Conservation (phyloP, 2,888 invertebrate genomes). For the Leptogaster cylindrica region DNA sequence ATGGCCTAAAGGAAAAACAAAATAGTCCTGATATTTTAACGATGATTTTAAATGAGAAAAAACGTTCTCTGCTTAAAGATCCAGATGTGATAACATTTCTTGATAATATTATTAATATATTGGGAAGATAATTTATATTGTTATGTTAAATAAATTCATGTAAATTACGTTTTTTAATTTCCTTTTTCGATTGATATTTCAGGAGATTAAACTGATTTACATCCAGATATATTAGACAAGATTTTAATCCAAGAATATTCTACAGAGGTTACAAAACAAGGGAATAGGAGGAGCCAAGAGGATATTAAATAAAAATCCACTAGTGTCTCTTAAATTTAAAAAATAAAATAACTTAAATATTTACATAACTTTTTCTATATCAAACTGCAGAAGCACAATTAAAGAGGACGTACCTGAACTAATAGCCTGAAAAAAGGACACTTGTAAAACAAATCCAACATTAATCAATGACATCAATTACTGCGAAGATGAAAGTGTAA, state of each 20-base stretch:
- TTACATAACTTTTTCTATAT: slow-evolving; percentile 45
- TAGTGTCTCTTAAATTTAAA: too few relatives aligned
- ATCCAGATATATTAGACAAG: too few relatives aligned
- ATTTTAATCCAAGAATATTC: too few relatives aligned
- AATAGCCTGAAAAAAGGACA: slow-evolving; percentile 55
- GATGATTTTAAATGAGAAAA: slow-evolving; percentile 56
- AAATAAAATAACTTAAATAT: too few relatives aligned
- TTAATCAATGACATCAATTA: too few relatives aligned
- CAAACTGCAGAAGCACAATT: slow-evolving; percentile 61
- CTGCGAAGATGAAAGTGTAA: slow-evolving; percentile 62
- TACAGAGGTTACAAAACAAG: too few relatives aligned
- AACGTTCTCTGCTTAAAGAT: slow-evolving; percentile 55
- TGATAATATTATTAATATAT: slow-evolving; percentile 53
- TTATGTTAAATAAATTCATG: background rate
- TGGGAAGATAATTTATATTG: slow-evolving; percentile 50
- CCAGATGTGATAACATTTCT: slow-evolving; percentile 57
- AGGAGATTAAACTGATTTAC: too few relatives aligned
- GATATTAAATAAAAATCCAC: too few relatives aligned
- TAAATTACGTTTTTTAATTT: background rate
- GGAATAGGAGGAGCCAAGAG: too few relatives aligned
- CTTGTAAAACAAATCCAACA: too few relatives aligned
- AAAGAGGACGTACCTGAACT: slow-evolving; percentile 61
- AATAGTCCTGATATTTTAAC: slow-evolving; percentile 58
- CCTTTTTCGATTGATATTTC: background rate
- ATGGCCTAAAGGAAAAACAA: slow-evolving; percentile 52